Conservation (phyloP, 2,888 invertebrate genomes). For the Oxytorus armatus region DNA sequence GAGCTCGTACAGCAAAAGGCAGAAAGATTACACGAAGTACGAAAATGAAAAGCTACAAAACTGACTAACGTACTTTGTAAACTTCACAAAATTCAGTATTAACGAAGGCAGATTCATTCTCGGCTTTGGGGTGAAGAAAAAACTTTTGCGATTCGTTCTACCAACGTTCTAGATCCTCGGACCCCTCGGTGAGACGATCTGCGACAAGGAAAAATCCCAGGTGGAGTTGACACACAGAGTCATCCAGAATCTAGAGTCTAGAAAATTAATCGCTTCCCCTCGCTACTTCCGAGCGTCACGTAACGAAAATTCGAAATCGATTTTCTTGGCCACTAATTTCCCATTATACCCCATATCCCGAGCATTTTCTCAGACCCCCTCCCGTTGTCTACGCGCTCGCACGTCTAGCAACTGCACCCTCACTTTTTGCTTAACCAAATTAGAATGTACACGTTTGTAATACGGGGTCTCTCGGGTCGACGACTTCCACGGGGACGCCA, state of each 20-base stretch:
- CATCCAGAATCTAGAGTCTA: conserved; percentile 34
- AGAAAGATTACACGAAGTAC: background rate
- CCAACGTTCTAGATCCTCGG: too few species aligned
- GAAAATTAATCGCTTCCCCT: conserved; percentile 55
- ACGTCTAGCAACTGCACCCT: conserved; percentile 73
- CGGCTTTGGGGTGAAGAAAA: background rate
- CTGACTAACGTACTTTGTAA: background rate
- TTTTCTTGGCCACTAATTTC: conserved; percentile 79
- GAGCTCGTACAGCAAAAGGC: background rate
- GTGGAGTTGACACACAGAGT: conserved; percentile 6
- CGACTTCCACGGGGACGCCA: conserved; percentile 30
- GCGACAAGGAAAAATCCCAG: conserved; percentile 1
- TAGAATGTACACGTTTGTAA: conserved; percentile 76
- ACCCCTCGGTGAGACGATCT: background rate
- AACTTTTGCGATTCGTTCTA: conserved; percentile 11
- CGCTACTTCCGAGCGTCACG: conserved; percentile 17
- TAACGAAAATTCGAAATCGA: conserved; percentile 76
- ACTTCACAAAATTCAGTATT: background rate
- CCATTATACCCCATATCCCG: conserved; percentile 70
- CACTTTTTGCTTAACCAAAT: conserved; percentile 79
- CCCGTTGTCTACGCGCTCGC: conserved; percentile 67
- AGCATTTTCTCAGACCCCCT: conserved; percentile 66
- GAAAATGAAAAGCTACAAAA: background rate
- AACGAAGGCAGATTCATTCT: conserved; percentile 20
- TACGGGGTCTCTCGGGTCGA: conserved; percentile 54